A percentile compares a stretch with the other conserved stretches of the same genome.
phyloP scores from a whole-genome alignment of 2,113 vertebrate species.

The Toxotes jaculatrix region DNA sequence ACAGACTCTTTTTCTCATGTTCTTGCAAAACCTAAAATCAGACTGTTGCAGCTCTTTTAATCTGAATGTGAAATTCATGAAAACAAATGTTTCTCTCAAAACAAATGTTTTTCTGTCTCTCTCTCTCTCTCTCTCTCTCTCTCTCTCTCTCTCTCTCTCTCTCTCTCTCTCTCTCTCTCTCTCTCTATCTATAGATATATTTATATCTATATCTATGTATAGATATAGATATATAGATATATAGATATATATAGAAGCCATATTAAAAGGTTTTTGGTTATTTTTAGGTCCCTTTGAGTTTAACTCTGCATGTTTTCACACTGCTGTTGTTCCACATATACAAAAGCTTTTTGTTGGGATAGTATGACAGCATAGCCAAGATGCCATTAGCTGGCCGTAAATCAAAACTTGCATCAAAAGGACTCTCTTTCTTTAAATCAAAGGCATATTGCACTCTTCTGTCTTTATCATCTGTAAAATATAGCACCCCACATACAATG shows the following conservation, averaged over 20 bases:
- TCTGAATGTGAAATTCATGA: too few relatives aligned
- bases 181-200: too few relatives aligned
- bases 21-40: background rate
- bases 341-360: conserved; percentile 82
- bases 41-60: background rate
- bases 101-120: too few relatives aligned
- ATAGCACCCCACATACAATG: conserved; percentile 88
- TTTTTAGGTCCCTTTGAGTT: conserved; percentile 67
- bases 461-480: conserved; percentile 90
- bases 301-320: conserved; percentile 87
- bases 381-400: conserved; percentile 85
- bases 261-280: background rate
- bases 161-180: too few relatives aligned
- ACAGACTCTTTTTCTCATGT: background rate
- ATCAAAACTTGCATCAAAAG: conserved; percentile 84
- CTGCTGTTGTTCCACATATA: conserved; percentile 90
- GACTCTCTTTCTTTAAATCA: conserved; percentile 85
- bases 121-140: too few relatives aligned
- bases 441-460: conserved; percentile 87
- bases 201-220: too few relatives aligned
- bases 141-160: too few relatives aligned
- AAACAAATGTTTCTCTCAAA: too few relatives aligned
- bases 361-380: conserved; percentile 92
- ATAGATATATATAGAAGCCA: too few relatives aligned
- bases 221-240: too few relatives aligned